Evolutionary conservation across 1,140 invertebrate species (phyloP).

Genomic region (Caenorhabditis inopinata): DNA sequence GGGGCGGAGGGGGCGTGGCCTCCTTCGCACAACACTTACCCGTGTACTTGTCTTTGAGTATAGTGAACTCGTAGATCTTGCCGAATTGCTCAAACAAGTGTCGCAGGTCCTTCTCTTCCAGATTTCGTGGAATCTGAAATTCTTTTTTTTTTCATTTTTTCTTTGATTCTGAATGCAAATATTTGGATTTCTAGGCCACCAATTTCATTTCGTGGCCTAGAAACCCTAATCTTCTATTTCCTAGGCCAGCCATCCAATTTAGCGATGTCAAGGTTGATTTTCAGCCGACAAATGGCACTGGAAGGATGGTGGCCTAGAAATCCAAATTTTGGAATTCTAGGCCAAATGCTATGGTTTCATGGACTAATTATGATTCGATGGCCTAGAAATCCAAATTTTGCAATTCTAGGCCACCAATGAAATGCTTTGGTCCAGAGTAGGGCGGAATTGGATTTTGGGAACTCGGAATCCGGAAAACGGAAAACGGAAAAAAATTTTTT

Average conservation of each 20-base stretch:
- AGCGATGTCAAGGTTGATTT: no score
- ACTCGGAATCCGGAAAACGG: no score
- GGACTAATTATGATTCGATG: no score
- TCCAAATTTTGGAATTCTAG: neutral
- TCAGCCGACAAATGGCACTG: no score
- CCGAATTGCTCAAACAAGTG: constrained; percentile 89
- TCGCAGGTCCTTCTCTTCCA: constrained; percentile 83
- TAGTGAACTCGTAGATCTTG: constrained; percentile 87
- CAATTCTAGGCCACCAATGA: no score
- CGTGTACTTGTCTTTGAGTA: constrained; percentile 87
- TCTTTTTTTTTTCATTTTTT: neutral
- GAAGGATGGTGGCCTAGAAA: neutral
- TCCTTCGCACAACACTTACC: constrained; percentile 74
- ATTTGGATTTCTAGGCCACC: neutral
- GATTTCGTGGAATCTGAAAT: constrained; percentile 80
- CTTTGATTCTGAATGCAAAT: neutral
- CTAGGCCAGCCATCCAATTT: no score
- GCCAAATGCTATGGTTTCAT: no score
- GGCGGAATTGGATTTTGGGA: no score
- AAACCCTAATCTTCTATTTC: neutral
- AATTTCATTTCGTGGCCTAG: neutral
- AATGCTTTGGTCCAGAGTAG: no score
- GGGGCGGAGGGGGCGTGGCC: neutral
- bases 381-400: no score
- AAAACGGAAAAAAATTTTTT: no score